Evolutionary conservation across 2,113 vertebrate species (phyloP).

Genomic region (Crotalus tigris): DNA sequence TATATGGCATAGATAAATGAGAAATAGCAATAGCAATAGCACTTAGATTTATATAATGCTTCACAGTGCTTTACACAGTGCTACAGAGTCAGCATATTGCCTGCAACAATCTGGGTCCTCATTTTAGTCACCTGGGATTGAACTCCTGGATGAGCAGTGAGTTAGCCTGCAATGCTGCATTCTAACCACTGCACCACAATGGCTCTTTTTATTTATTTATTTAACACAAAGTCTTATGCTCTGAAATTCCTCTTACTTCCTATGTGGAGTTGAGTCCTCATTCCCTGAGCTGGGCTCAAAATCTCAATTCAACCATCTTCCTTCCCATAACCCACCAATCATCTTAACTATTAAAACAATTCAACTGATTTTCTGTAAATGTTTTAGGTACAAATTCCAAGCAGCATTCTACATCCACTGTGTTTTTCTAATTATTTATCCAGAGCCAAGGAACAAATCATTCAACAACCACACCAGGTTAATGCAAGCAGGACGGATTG

Average conservation of each 20-base stretch:
- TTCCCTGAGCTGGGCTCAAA: constrained; percentile 23
- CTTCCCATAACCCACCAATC: constrained; percentile 32
- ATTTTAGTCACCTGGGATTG: too few species aligned
- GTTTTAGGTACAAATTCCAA: constrained; percentile 39
- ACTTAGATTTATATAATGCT: too few species aligned
- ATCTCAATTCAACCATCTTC: constrained; percentile 15
- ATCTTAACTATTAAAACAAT: constrained; percentile 28
- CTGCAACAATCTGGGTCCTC: too few species aligned
- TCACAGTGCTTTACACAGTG: too few species aligned
- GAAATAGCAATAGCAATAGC: background rate
- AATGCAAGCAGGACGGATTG: constrained; percentile 37
- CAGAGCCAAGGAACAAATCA: constrained; percentile 36
- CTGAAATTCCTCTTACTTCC: constrained; percentile 37
- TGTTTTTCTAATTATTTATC: constrained; percentile 1
- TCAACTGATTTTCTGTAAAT: constrained; percentile 16
- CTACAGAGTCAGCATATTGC: too few species aligned
- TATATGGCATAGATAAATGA: background rate
- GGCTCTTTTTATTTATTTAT: too few species aligned
- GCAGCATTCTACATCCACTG: constrained; percentile 1
- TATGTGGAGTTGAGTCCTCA: constrained; percentile 25
- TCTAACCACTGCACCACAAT: too few species aligned
- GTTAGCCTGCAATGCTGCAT: too few species aligned
- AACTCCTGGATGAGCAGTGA: too few species aligned
- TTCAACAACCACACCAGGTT: constrained; percentile 37
- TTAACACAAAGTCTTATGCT: constrained; percentile 35